Percentiles rank a stretch among this genome's conserved stretches.
Evolutionary conservation across 2,797 vertebrate genomes (phyloP).

Genomic region (Pagetopsis macropterus): DNA sequence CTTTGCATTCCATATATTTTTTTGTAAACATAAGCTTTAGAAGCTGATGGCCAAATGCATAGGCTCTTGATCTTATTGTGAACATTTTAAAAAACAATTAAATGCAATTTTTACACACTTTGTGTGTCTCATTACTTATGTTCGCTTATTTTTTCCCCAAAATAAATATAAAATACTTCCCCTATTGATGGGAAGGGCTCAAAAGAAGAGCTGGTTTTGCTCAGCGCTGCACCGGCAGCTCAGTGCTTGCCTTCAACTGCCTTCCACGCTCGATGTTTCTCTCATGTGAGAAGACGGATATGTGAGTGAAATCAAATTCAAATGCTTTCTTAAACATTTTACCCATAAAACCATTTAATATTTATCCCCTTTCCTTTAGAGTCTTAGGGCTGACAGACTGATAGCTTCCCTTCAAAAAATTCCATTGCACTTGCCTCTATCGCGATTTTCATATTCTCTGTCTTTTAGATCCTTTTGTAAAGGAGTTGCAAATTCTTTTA

Average conservation of each 20-base stretch:
- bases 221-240: conserved; percentile 83
- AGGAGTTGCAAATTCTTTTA: conserved; percentile 86
- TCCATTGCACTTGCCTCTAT: conserved; percentile 99
- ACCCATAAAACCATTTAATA: conserved; percentile 77
- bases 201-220: conserved; percentile 93
- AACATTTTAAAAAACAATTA: conserved; percentile 79
- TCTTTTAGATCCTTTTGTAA: conserved; percentile 84
- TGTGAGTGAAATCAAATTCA: conserved; percentile 75
- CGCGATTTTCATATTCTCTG: conserved; percentile 81
- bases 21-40: conserved; percentile 92
- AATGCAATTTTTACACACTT: conserved; percentile 85
- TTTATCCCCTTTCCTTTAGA: conserved; percentile 98
- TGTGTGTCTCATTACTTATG: conserved; percentile 81
- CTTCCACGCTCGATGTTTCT: conserved; percentile 84
- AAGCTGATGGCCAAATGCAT: conserved; percentile 91
- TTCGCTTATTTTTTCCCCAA: conserved; percentile 57
- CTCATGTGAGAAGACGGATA: conserved; percentile 72
- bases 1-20: conserved; percentile 67
- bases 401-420: conserved; percentile 97
- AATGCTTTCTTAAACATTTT: conserved; percentile 77
- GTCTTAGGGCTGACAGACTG: conserved; percentile 99
- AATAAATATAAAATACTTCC: conserved; percentile 83
- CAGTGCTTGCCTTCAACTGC: conserved; percentile 86
- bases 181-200: conserved; percentile 87
- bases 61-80: conserved; percentile 87